phyloP scores from a whole-genome alignment of 2,797 vertebrate genomes.

The Microctenopoma lineatum region DNA sequence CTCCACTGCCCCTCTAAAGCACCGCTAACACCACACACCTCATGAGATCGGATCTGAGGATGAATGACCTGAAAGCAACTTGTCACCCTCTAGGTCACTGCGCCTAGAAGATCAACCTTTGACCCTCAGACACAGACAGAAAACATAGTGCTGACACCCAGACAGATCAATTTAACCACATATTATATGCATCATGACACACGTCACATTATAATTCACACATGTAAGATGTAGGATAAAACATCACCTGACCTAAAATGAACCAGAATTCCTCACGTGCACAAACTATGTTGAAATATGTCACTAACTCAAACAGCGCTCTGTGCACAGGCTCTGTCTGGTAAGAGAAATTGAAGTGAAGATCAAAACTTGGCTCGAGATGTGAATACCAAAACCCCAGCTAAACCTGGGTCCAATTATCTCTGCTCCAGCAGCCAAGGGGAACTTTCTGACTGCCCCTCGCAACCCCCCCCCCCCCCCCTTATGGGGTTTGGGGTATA shows the following conservation, averaged over 20 bases:
- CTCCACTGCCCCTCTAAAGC: not conserved
- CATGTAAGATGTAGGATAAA: not conserved
- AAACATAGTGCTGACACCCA: conserved; percentile 6
- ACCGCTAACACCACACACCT: conserved; percentile 6
- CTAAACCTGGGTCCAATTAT: conserved; percentile 82
- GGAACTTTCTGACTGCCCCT: conserved; percentile 70
- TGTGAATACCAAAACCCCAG: conserved; percentile 70
- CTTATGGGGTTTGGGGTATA: conserved; percentile 55
- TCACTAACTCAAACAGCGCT: conserved; percentile 34
- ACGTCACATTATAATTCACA: conserved; percentile 37
- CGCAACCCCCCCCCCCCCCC: conserved; percentile 60
- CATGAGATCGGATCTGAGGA: conserved; percentile 28
- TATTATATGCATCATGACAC: conserved; percentile 22
- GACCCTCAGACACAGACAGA: conserved; percentile 31
- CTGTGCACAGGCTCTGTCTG: conserved; percentile 49
- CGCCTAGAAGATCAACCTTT: conserved; percentile 24
- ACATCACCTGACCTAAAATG: conserved; percentile 24
- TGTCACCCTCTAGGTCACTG: conserved; percentile 3
- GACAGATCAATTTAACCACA: conserved; percentile 37
- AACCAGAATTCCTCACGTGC: conserved; percentile 37
- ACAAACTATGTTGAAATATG: conserved; percentile 43
- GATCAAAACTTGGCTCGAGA: conserved; percentile 74
- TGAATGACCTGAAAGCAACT: conserved; percentile 10
- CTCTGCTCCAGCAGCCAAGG: conserved; percentile 78
- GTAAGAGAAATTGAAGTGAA: conserved; percentile 47